Conservation (phyloP, 2,797 vertebrate genomes). For the Coregonus suidteri region DNA sequence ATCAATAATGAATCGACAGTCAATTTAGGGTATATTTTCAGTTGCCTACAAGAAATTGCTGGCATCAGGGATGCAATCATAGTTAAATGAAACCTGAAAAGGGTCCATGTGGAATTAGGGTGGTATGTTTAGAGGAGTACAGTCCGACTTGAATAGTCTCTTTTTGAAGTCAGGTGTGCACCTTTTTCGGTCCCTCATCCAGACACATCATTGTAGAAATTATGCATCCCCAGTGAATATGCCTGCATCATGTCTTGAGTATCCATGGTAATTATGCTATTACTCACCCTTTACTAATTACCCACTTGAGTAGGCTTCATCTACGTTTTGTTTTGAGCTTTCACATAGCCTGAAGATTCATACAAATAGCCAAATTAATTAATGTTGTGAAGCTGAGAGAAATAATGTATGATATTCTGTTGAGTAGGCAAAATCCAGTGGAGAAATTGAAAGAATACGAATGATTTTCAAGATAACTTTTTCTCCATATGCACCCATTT, state of each 20-base stretch:
- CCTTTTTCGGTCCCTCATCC: not conserved
- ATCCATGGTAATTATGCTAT: not conserved
- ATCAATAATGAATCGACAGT: constrained; percentile 41
- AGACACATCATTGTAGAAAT: not conserved
- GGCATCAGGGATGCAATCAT: not conserved
- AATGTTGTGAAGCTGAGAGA: not conserved
- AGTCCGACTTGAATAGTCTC: not conserved
- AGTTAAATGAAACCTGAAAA: not conserved
- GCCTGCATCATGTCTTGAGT: not conserved
- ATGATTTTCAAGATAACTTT: not conserved
- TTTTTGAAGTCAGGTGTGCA: not conserved
- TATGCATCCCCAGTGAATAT: not conserved
- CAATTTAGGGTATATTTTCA: constrained; percentile 16
- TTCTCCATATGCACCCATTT: not conserved
- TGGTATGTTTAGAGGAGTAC: not conserved
- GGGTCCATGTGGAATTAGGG: not conserved
- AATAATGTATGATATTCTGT: not conserved
- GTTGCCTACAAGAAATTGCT: not conserved
- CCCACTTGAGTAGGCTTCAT: not conserved
- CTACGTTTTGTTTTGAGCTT: not conserved
- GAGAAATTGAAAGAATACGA: not conserved
- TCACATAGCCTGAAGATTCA: not conserved
- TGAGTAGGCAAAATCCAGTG: not conserved
- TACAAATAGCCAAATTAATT: not conserved
- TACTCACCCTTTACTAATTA: not conserved